Evolutionary conservation across 2,888 invertebrate genomes (phyloP).

Genomic region (Ochropleura plecta): DNA sequence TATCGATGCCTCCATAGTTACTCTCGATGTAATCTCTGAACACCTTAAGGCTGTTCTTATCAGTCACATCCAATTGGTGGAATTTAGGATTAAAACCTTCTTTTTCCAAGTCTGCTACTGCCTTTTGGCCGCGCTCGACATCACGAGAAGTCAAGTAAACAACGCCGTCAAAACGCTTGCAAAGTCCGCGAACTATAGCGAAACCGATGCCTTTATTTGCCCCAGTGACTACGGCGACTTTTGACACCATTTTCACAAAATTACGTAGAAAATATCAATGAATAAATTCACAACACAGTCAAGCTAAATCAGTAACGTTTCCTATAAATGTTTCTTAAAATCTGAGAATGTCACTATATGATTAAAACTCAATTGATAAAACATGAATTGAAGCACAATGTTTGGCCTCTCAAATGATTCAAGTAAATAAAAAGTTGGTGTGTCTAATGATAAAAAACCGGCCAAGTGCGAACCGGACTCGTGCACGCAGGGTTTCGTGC

Average conservation of each 20-base stretch:
- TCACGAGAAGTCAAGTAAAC: constrained; percentile 94
- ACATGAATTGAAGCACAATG: no score
- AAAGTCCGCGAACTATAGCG: constrained; percentile 92
- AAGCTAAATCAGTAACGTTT: no score
- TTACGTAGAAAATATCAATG: not conserved
- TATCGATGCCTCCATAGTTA: constrained; percentile 92
- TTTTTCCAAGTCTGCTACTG: constrained; percentile 90
- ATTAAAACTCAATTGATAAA: no score
- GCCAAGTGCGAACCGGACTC: no score
- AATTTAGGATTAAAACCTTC: constrained; percentile 90
- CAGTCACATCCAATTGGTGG: constrained; percentile 93
- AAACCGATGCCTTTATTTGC: constrained; percentile 94
- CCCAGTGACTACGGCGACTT: constrained; percentile 92
- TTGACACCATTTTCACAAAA: constrained; percentile 71
- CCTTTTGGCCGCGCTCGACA: constrained; percentile 89
- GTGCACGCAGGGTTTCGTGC: no score
- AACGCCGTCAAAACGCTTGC: constrained; percentile 92
- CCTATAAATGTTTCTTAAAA: no score
- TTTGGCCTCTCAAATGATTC: no score
- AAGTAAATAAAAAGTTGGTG: no score
- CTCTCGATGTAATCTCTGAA: constrained; percentile 91
- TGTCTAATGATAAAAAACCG: no score
- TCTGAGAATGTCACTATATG: no score
- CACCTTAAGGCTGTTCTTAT: constrained; percentile 89
- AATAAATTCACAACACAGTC: not conserved